Conservation (phyloP, 2,113 vertebrate species). For the Camarhynchus parvulus region DNA sequence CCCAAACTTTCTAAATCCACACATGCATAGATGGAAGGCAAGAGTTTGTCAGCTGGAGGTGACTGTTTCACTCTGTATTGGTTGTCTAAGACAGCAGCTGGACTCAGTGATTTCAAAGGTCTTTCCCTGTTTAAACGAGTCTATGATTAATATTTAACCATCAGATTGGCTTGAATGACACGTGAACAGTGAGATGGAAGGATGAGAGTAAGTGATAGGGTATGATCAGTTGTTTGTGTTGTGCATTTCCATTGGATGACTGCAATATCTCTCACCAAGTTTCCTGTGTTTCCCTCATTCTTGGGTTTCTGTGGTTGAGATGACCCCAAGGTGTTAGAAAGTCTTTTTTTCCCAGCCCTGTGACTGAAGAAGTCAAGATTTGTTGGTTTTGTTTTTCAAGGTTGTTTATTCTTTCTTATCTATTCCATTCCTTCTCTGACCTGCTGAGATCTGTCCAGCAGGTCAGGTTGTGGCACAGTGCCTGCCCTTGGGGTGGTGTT, state of each 20-base stretch:
- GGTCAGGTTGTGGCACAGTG: too few relatives aligned
- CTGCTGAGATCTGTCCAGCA: too few relatives aligned
- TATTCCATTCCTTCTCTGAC: too few relatives aligned
- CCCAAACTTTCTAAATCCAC: not conserved
- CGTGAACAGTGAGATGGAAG: not conserved
- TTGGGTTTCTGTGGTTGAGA: too few relatives aligned
- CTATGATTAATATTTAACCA: not conserved
- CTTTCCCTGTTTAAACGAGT: not conserved
- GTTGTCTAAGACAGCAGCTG: not conserved
- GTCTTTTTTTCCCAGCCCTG: too few relatives aligned
- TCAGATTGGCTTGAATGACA: not conserved
- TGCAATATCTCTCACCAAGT: not conserved
- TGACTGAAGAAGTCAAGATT: too few relatives aligned
- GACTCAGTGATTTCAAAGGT: too few relatives aligned
- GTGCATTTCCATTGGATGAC: not conserved
- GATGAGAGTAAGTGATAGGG: not conserved
- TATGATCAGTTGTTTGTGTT: conserved; percentile 1
- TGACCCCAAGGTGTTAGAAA: too few relatives aligned
- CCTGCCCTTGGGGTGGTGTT: too few relatives aligned
- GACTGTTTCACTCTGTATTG: not conserved
- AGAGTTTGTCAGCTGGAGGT: not conserved
- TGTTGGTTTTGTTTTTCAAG: too few relatives aligned
- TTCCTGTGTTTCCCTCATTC: not conserved
- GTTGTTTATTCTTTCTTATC: too few relatives aligned
- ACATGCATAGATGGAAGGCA: not conserved